phyloP scores from a whole-genome alignment of 2,888 invertebrate genomes.

The Neoscelio sp. region DNA sequence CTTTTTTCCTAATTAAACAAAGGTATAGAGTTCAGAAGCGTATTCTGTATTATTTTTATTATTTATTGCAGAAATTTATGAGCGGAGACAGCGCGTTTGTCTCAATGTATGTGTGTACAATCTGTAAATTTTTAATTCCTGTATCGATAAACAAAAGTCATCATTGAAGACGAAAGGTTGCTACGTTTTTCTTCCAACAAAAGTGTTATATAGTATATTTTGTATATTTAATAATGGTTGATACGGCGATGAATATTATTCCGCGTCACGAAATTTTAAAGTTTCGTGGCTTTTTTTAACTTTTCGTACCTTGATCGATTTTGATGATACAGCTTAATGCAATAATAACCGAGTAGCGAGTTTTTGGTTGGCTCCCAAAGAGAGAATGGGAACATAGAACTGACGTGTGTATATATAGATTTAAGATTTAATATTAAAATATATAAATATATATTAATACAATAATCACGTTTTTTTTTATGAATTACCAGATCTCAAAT shows the following conservation, averaged over 20 bases:
- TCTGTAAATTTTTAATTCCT: conserved; percentile 79
- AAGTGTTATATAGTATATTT: conserved; percentile 59
- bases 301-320: conserved; percentile 48
- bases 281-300: conserved; percentile 39
- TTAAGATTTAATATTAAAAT: conserved; percentile 78
- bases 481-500: too few species aligned
- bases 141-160: conserved; percentile 53
- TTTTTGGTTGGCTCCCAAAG: conserved; percentile 48
- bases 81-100: conserved; percentile 47
- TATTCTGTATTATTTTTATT: conserved; percentile 72
- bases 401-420: conserved; percentile 80
- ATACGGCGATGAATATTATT: conserved; percentile 52
- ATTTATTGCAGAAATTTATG: conserved; percentile 74
- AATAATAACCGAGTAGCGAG: conserved; percentile 73
- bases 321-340: conserved; percentile 70
- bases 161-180: conserved; percentile 71
- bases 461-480: too few species aligned
- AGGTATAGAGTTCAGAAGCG: conserved; percentile 36
- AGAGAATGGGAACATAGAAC: conserved; percentile 69
- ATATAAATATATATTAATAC: conserved; percentile 55
- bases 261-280: conserved; percentile 46
- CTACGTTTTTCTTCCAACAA: conserved; percentile 56
- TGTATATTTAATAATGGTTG: conserved; percentile 54
- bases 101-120: conserved; percentile 77
- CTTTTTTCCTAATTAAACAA: conserved; percentile 22